phyloP scores from a whole-genome alignment of 2,888 invertebrate genomes.

The Clistopyga incitator region DNA sequence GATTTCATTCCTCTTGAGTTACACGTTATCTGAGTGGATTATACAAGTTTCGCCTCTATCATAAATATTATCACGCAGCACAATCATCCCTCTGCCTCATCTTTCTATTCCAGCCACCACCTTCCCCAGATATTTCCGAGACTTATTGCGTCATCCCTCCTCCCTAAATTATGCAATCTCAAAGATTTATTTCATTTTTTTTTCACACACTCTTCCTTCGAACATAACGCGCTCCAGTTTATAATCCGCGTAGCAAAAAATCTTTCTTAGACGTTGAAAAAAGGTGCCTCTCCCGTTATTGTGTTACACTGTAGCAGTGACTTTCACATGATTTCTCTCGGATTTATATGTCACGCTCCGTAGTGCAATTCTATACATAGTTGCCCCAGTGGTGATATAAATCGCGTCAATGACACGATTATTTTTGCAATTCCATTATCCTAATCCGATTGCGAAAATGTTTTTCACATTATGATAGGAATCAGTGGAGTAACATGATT shows the following conservation, averaged over 20 bases:
- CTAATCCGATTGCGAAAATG: no score
- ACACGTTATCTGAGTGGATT: slow-evolving; percentile 64
- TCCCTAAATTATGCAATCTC: slow-evolving; percentile 51
- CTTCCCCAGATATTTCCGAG: slow-evolving; percentile 54
- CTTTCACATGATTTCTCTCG: slow-evolving; percentile 66
- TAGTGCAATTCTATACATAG: slow-evolving; percentile 32
- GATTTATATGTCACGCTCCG: slow-evolving; percentile 61
- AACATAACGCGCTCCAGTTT: slow-evolving; percentile 30
- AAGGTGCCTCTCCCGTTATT: slow-evolving; percentile 49
- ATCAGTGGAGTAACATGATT: background rate
- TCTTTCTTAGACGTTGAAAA: slow-evolving; percentile 52
- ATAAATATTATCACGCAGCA: slow-evolving; percentile 62
- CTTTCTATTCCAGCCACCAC: slow-evolving; percentile 28
- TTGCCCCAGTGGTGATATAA: slow-evolving; percentile 27
- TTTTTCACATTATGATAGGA: background rate
- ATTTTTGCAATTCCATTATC: background rate
- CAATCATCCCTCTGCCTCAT: slow-evolving; percentile 14
- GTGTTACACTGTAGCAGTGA: slow-evolving; percentile 39
- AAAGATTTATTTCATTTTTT: slow-evolving; percentile 33
- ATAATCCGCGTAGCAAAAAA: slow-evolving; percentile 34
- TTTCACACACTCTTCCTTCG: slow-evolving; percentile 7
- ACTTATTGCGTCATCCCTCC: slow-evolving; percentile 61
- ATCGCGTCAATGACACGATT: slow-evolving; percentile 32
- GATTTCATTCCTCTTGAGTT: slow-evolving; percentile 74
- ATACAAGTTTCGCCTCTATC: slow-evolving; percentile 64